Conservation (phyloP, 2,888 invertebrate genomes). For the Laspeyria flexula region DNA sequence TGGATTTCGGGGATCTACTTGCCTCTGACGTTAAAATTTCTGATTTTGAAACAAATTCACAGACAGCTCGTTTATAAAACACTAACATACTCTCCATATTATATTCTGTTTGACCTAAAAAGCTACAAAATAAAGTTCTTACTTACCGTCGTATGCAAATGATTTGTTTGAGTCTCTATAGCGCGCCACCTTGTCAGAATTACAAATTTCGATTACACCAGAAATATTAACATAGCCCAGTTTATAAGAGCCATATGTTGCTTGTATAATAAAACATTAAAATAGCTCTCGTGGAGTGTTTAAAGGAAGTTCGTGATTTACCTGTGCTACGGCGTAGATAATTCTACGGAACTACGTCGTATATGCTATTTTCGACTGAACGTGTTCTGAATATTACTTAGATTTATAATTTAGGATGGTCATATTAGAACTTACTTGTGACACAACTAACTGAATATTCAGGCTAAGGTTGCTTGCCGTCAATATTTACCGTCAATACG, state of each 20-base stretch:
- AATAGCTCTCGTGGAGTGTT: not conserved
- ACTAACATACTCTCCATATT: not conserved
- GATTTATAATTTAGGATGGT: too few relatives aligned
- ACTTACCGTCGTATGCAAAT: conserved; percentile 34
- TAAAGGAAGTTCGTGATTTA: not conserved
- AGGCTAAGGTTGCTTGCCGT: too few relatives aligned
- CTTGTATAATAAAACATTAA: not conserved
- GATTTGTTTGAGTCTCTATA: conserved; percentile 1
- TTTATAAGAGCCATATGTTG: not conserved
- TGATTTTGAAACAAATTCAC: too few relatives aligned
- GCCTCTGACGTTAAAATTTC: too few relatives aligned
- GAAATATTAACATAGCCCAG: conserved; percentile 22
- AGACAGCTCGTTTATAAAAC: too few relatives aligned
- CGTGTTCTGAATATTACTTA: too few relatives aligned
- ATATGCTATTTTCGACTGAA: too few relatives aligned
- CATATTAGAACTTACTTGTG: too few relatives aligned
- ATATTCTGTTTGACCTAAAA: conserved; percentile 13
- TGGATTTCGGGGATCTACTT: too few relatives aligned
- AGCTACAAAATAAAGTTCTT: not conserved
- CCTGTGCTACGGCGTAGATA: not conserved
- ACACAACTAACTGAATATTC: too few relatives aligned
- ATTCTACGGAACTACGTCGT: not conserved
- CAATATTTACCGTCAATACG: too few relatives aligned
- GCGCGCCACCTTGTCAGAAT: conserved; percentile 38
- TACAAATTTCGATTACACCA: conserved; percentile 36